Evolutionary conservation across 1,140 invertebrate species (phyloP).

Genomic region (Diachasmimorpha longicaudata): DNA sequence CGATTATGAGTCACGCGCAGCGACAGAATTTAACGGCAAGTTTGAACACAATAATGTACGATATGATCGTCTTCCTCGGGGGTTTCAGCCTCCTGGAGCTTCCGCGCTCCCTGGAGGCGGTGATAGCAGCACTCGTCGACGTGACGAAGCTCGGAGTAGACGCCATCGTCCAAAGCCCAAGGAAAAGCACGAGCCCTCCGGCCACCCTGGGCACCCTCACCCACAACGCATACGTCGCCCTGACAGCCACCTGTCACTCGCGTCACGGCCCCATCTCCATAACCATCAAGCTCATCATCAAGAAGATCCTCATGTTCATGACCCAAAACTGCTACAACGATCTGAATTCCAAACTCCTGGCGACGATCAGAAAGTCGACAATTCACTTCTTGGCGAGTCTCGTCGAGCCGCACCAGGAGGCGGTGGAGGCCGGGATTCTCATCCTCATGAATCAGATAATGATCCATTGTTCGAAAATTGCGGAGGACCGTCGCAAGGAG

Average conservation of each 20-base stretch:
- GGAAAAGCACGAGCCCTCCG: slow-evolving; percentile 18
- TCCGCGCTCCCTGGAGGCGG: slow-evolving; percentile 59
- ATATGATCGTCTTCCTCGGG: slow-evolving; percentile 58
- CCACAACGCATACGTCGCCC: slow-evolving; percentile 59
- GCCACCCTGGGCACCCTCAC: slow-evolving; percentile 49
- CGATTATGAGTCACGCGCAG: slow-evolving; percentile 36
- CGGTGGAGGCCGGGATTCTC: slow-evolving; percentile 51
- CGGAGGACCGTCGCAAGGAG: slow-evolving; percentile 66
- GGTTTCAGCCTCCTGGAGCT: slow-evolving; percentile 61
- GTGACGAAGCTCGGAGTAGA: slow-evolving; percentile 61
- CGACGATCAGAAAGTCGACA: slow-evolving; percentile 60
- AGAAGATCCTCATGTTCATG: slow-evolving; percentile 60
- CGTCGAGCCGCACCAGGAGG: slow-evolving; percentile 50
- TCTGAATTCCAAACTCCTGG: slow-evolving; percentile 14
- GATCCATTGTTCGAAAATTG: slow-evolving; percentile 65
- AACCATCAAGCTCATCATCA: slow-evolving; percentile 60
- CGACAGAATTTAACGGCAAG: slow-evolving; percentile 41
- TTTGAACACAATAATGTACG: slow-evolving; percentile 56
- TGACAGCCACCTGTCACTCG: slow-evolving; percentile 58
- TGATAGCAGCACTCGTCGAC: slow-evolving; percentile 60
- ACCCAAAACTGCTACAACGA: slow-evolving; percentile 44
- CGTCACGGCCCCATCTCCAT: slow-evolving; percentile 61
- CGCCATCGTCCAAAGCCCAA: slow-evolving; percentile 37
- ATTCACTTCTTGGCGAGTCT: slow-evolving; percentile 64
- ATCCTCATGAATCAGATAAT: slow-evolving; percentile 68